Percentiles rank a stretch among this genome's conserved stretches.
These are phyloP conservation scores for Zosterops japonicus DNA, from an alignment of 2,113 vertebrate species.

Conservation along the genomic window DNA sequence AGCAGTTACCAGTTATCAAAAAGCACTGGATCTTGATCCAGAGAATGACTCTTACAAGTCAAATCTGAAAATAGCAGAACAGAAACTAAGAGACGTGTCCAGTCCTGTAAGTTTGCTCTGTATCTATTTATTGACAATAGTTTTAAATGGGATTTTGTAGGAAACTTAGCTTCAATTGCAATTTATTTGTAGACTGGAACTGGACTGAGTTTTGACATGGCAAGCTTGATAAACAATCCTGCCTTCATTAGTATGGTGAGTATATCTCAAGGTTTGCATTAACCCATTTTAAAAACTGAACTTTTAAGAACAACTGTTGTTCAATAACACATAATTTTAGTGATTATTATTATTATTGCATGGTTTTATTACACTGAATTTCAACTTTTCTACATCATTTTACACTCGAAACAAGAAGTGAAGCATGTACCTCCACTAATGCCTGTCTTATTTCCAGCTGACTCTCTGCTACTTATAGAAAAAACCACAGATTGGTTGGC, in stretches of 20 bases:
- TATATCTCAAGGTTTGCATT: conserved; percentile 4
- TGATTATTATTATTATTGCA: not conserved
- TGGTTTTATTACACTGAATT: not conserved
- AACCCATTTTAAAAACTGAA: not conserved
- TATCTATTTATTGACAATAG: not conserved
- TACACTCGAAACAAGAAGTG: not conserved
- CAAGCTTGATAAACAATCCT: conserved; percentile 97
- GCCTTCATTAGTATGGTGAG: conserved; percentile 99
- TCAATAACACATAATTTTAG: not conserved
- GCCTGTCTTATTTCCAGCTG: not conserved
- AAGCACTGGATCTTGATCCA: conserved; percentile 93
- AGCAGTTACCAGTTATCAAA: conserved; percentile 93
- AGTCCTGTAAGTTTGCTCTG: conserved; percentile 86
- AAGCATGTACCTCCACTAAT: not conserved
- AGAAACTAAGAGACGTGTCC: conserved; percentile 90
- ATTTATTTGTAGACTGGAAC: conserved; percentile 85
- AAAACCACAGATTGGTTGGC: not conserved
- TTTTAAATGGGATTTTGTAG: not conserved
- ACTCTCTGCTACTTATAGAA: not conserved
- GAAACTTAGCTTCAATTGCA: conserved; percentile 21
- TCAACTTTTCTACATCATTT: not conserved
- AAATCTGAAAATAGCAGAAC: conserved; percentile 95
- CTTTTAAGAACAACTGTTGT: not conserved
- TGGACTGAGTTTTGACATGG: conserved; percentile 95
- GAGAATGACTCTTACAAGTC: conserved; percentile 97